These are phyloP conservation scores for Diplazon laetatorius DNA, from an alignment of 2,888 invertebrate species.

Conservation along the genomic window DNA sequence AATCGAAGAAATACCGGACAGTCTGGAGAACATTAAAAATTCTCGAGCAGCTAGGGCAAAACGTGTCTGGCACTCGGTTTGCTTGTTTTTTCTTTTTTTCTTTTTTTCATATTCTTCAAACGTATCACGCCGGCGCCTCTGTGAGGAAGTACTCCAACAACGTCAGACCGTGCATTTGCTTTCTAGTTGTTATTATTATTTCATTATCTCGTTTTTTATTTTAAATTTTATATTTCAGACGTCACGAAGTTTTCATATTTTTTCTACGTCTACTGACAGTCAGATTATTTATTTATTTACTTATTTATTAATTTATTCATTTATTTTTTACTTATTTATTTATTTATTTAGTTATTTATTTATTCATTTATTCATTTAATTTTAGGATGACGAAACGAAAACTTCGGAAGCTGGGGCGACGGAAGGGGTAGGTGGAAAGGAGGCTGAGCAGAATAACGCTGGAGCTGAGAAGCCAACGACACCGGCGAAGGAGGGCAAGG, in stretches of 20 bases:
- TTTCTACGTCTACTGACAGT: not conserved
- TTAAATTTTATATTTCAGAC: not conserved
- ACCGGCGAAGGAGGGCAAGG: slow-evolving; percentile 74
- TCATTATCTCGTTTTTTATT: slow-evolving; percentile 20
- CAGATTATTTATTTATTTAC: no score
- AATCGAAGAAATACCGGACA: slow-evolving; percentile 29
- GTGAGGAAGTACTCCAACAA: slow-evolving; percentile 38
- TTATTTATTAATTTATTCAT: slow-evolving; percentile 5
- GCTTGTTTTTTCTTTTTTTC: no score
- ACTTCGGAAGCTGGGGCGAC: slow-evolving; percentile 73
- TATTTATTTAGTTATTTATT: not conserved
- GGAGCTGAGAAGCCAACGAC: slow-evolving; percentile 75
- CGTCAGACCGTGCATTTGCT: slow-evolving; percentile 12
- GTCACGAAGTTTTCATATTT: not conserved
- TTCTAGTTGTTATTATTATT: not conserved
- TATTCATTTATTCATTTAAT: slow-evolving; percentile 20
- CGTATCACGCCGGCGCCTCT: slow-evolving; percentile 46
- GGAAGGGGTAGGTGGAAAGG: slow-evolving; percentile 73
- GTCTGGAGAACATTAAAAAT: slow-evolving; percentile 41
- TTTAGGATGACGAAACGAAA: slow-evolving; percentile 77
- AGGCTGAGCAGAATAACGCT: slow-evolving; percentile 71
- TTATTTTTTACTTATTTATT: slow-evolving; percentile 36
- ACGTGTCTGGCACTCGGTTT: slow-evolving; percentile 37
- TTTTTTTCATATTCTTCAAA: not conserved
- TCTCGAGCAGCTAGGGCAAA: slow-evolving; percentile 17